These are phyloP conservation scores for Neoaliturus tenellus DNA, from an alignment of 2,888 invertebrate genomes.

Conservation along the genomic window DNA sequence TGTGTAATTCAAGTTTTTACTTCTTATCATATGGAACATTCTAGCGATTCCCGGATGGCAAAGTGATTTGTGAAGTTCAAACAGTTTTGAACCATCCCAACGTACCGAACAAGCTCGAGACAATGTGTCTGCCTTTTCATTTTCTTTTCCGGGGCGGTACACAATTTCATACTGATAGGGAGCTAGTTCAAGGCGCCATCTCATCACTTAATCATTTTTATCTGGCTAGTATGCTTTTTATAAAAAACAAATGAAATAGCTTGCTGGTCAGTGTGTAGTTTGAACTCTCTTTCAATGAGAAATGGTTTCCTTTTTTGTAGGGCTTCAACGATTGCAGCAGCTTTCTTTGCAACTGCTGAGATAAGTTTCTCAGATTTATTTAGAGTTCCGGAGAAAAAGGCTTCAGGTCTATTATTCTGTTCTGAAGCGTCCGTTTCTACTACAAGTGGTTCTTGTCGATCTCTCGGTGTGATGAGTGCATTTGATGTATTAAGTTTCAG, in stretches of 20 bases:
- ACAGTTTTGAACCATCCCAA: slow-evolving; percentile 2
- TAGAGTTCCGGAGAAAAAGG: slow-evolving; percentile 58
- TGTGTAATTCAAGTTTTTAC: slow-evolving; percentile 59
- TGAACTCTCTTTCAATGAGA: slow-evolving; percentile 58
- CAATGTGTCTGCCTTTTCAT: no score
- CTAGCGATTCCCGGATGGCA: no score
- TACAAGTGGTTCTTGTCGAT: not conserved
- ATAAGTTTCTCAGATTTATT: slow-evolving; percentile 52
- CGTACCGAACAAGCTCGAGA: no score
- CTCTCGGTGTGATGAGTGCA: not conserved
- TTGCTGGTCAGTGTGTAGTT: slow-evolving; percentile 59
- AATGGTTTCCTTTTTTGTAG: slow-evolving; percentile 62
- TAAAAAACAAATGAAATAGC: not conserved
- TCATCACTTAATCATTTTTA: slow-evolving; percentile 45
- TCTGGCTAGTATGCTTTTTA: not conserved
- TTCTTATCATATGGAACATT: slow-evolving; percentile 59
- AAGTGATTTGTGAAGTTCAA: slow-evolving; percentile 56
- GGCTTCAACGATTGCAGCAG: slow-evolving; percentile 61
- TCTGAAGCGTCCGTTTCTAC: slow-evolving; percentile 12
- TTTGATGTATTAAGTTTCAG: not conserved
- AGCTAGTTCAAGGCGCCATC: slow-evolving; percentile 59
- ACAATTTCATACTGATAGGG: no score
- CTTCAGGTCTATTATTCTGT: slow-evolving; percentile 40
- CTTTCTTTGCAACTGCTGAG: slow-evolving; percentile 54
- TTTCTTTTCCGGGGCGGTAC: no score